A percentile compares a stretch with the other conserved stretches of the same genome.
These are phyloP conservation scores for Aphidius gifuensis DNA, from an alignment of 1,140 invertebrate genomes.

Conservation along the genomic window DNA sequence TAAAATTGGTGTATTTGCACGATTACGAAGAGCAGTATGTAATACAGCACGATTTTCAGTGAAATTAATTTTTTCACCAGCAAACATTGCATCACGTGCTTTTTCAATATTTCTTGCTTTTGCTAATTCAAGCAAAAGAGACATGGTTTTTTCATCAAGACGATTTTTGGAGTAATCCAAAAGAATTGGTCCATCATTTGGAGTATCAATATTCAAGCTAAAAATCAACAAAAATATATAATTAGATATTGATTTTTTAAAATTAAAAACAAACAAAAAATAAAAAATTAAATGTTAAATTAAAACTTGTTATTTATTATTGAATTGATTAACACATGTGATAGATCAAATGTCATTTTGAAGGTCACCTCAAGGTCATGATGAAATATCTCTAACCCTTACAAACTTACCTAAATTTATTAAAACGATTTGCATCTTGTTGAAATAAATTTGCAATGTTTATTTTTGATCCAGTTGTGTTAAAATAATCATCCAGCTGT, in stretches of 20 bases:
- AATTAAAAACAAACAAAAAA: conserved; percentile 15
- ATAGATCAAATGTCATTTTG: not conserved
- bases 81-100: conserved; percentile 90
- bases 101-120: conserved; percentile 78
- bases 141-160: conserved; percentile 74
- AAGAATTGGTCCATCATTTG: conserved; percentile 83
- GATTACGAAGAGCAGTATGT: conserved; percentile 91
- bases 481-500: conserved; percentile 71
- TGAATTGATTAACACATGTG: not conserved
- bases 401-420: conserved; percentile 72
- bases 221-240: conserved; percentile 23
- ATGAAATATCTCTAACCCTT: conserved; percentile 18
- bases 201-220: conserved; percentile 72
- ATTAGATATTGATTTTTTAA: conserved; percentile 38
- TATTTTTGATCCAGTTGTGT: conserved; percentile 65
- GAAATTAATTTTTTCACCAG: conserved; percentile 94
- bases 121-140: conserved; percentile 78
- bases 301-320: not conserved
- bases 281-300: not conserved
- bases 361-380: conserved; percentile 35
- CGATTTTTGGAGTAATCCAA: conserved; percentile 97
- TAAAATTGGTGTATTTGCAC: conserved; percentile 71
- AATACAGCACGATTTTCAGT: conserved; percentile 95
- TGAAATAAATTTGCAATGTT: conserved; percentile 76
- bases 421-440: conserved; percentile 72